phyloP scores from a whole-genome alignment of 1,140 invertebrate genomes.

The Drosophila littoralis region DNA sequence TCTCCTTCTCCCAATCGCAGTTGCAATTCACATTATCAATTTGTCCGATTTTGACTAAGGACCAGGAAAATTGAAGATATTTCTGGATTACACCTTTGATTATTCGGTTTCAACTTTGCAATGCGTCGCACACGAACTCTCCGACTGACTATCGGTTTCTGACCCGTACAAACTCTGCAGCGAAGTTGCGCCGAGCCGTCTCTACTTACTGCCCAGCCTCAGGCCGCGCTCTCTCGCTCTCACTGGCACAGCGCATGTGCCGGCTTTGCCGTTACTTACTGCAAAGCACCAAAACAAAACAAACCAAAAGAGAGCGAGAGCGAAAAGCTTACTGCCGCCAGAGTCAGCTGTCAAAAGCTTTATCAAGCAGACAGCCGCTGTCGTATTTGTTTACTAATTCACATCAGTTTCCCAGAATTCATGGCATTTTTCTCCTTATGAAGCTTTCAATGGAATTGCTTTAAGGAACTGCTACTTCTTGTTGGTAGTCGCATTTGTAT shows the following conservation, averaged over 20 bases:
- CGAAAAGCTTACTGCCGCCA: constrained; percentile 49
- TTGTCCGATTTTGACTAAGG: constrained; percentile 21
- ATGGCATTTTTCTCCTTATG: constrained; percentile 1
- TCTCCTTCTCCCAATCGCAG: constrained; percentile 13
- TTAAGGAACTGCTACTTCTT: background rate
- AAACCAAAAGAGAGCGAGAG: constrained; percentile 48
- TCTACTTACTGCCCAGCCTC: constrained; percentile 43
- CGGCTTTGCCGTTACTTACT: constrained; percentile 49
- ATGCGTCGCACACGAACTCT: constrained; percentile 57
- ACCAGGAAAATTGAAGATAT: constrained; percentile 23
- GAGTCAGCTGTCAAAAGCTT: constrained; percentile 69
- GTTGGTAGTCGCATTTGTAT: background rate
- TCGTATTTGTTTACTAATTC: constrained; percentile 63
- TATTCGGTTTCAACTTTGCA: constrained; percentile 38
- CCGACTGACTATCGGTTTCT: constrained; percentile 72
- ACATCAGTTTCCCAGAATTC: background rate
- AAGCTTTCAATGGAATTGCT: constrained; percentile 33
- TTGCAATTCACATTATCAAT: constrained; percentile 46
- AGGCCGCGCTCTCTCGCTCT: constrained; percentile 8
- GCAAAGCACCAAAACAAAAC: constrained; percentile 62
- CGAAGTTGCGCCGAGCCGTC: constrained; percentile 64
- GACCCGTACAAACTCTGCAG: constrained; percentile 66
- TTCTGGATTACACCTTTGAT: constrained; percentile 22
- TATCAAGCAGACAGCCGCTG: constrained; percentile 14
- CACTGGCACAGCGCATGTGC: constrained; percentile 58